These are phyloP conservation scores for Sandelia bainsii DNA, from an alignment of 2,797 vertebrate genomes.

Conservation along the genomic window DNA sequence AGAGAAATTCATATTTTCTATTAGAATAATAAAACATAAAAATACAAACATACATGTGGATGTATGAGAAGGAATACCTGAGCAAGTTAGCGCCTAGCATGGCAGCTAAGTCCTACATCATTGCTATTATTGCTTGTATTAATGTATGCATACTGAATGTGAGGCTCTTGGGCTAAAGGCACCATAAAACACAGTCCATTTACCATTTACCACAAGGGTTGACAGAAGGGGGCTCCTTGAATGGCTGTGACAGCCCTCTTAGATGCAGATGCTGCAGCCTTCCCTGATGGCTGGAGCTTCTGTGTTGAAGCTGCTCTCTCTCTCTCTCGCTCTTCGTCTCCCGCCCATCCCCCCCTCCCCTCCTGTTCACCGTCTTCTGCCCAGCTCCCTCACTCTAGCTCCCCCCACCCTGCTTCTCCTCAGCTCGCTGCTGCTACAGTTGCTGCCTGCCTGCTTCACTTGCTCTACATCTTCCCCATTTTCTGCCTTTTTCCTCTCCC, in stretches of 20 bases:
- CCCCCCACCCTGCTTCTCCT: slow-evolving; percentile 64
- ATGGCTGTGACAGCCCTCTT: slow-evolving; percentile 44
- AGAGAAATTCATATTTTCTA: background rate
- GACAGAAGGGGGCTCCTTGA: slow-evolving; percentile 48
- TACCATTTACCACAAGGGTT: slow-evolving; percentile 37
- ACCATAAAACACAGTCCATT: slow-evolving; percentile 49
- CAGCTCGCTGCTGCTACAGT: slow-evolving; percentile 73
- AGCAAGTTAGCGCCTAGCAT: slow-evolving; percentile 23
- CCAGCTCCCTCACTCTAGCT: slow-evolving; percentile 50
- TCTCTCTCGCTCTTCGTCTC: slow-evolving; percentile 20
- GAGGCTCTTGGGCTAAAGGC: slow-evolving; percentile 18
- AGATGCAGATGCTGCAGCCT: slow-evolving; percentile 68
- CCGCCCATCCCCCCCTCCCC: slow-evolving; percentile 30
- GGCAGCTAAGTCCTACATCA: slow-evolving; percentile 2
- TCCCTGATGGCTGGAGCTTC: slow-evolving; percentile 63
- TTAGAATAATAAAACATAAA: background rate
- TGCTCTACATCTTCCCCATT: slow-evolving; percentile 56
- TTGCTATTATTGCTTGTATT: background rate
- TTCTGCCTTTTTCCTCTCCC: slow-evolving; percentile 44
- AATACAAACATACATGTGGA: background rate
- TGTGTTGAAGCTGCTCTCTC: slow-evolving; percentile 40
- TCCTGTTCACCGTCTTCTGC: slow-evolving; percentile 47
- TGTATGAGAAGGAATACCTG: background rate
- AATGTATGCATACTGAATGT: slow-evolving; percentile 11
- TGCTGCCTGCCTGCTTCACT: slow-evolving; percentile 68